A percentile compares a stretch with the other conserved stretches of the same genome.
Evolutionary conservation across 1,140 invertebrate genomes (phyloP).

Genomic region (Cepaea nemoralis): DNA sequence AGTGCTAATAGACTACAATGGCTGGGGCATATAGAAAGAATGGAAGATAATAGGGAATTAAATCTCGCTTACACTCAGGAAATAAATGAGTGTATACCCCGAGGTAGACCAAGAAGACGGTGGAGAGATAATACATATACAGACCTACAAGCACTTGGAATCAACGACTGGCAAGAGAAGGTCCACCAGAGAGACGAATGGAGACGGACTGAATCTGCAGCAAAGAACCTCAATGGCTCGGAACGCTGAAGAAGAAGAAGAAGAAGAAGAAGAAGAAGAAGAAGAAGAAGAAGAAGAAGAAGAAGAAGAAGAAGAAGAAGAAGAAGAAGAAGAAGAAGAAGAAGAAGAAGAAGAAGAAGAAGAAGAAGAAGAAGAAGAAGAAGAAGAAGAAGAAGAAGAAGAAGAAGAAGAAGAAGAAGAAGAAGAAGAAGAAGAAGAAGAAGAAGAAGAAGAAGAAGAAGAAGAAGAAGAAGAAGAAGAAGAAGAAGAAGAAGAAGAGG

Average conservation of each 20-base stretch:
- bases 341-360: slow-evolving; percentile 22
- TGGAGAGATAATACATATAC: too few relatives aligned
- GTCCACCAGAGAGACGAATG: too few relatives aligned
- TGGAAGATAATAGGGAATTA: too few relatives aligned
- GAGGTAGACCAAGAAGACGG: too few relatives aligned
- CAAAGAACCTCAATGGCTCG: too few relatives aligned
- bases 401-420: slow-evolving; percentile 11
- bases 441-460: not conserved
- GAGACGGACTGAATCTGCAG: too few relatives aligned
- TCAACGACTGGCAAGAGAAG: too few relatives aligned
- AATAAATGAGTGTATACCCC: too few relatives aligned
- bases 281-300: slow-evolving; percentile 17
- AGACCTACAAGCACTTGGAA: too few relatives aligned
- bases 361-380: slow-evolving; percentile 22
- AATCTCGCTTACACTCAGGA: too few relatives aligned
- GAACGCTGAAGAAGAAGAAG: slow-evolving; percentile 20
- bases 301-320: slow-evolving; percentile 24
- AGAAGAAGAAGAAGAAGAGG: not conserved
- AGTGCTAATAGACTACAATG: too few relatives aligned
- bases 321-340: slow-evolving; percentile 28
- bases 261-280: slow-evolving; percentile 23
- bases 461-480: slow-evolving; percentile 2
- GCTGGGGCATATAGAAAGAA: too few relatives aligned
- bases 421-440: slow-evolving; percentile 18
- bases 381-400: slow-evolving; percentile 14